phyloP scores from a whole-genome alignment of 2,888 invertebrate species.

The Diploptera punctata region DNA sequence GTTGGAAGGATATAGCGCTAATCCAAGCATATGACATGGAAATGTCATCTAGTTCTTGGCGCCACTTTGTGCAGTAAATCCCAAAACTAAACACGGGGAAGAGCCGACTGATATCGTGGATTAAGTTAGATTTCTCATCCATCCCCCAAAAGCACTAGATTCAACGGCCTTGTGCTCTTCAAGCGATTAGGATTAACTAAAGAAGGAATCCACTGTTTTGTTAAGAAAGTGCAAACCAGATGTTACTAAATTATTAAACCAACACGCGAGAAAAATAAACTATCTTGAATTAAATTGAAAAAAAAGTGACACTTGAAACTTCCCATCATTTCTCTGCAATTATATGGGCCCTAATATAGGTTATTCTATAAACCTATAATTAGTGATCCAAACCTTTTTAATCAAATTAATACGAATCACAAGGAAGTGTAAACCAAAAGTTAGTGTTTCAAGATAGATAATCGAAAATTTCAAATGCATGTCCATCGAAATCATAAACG shows the following conservation, averaged over 20 bases:
- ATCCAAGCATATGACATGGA: conserved; percentile 30
- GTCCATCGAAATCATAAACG: too few species aligned
- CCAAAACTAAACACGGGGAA: conserved; percentile 33
- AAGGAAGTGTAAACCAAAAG: too few species aligned
- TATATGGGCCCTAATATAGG: too few species aligned
- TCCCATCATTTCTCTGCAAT: too few species aligned
- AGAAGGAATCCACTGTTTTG: neutral
- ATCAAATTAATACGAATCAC: too few species aligned
- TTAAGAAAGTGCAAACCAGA: conserved; percentile 5
- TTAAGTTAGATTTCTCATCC: conserved; percentile 10
- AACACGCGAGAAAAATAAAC: neutral
- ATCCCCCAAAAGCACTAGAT: conserved; percentile 10
- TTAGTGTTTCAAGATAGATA: too few species aligned
- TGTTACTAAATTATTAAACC: conserved; percentile 21
- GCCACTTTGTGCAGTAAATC: conserved; percentile 33
- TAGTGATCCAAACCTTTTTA: too few species aligned
- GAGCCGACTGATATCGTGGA: conserved; percentile 25
- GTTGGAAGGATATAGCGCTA: neutral
- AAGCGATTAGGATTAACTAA: conserved; percentile 19
- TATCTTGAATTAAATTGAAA: too few species aligned
- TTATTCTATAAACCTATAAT: too few species aligned
- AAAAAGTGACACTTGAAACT: too few species aligned
- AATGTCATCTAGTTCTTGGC: conserved; percentile 36
- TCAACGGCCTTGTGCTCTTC: conserved; percentile 16
- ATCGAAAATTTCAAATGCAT: too few species aligned